A percentile compares a stretch with the other conserved stretches of the same genome.
phyloP scores from a whole-genome alignment of 2,797 vertebrate genomes.

The Tarsius wallacei region DNA sequence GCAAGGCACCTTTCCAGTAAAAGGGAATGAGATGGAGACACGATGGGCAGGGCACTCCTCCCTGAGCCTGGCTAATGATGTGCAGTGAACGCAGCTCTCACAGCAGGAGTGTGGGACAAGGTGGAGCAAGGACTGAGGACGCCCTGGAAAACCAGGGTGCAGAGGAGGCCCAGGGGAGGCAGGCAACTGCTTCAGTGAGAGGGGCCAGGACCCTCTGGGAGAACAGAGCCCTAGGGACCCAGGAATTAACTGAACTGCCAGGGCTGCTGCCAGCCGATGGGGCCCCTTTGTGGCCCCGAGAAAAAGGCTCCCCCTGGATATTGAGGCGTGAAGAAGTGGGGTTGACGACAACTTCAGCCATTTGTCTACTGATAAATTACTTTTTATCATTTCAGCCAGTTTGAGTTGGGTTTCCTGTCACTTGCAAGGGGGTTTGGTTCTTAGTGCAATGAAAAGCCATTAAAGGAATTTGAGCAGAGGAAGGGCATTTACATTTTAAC shows the following conservation, averaged over 20 bases:
- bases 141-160: background rate
- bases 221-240: background rate
- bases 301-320: background rate
- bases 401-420: conserved; percentile 61
- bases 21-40: background rate
- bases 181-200: background rate
- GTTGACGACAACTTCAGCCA: background rate
- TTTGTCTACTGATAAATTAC: conserved; percentile 28
- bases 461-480: conserved; percentile 48
- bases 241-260: background rate
- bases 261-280: background rate
- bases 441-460: conserved; percentile 61
- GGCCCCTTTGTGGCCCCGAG: background rate
- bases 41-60: background rate
- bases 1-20: background rate
- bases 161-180: background rate
- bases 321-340: background rate
- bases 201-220: background rate
- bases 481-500: background rate
- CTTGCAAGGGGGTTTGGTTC: conserved; percentile 52
- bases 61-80: background rate
- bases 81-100: background rate
- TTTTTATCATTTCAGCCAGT: conserved; percentile 53
- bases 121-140: background rate
- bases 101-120: background rate